phyloP scores from a whole-genome alignment of 1,140 invertebrate genomes.

The Neodiprion pinetum region DNA sequence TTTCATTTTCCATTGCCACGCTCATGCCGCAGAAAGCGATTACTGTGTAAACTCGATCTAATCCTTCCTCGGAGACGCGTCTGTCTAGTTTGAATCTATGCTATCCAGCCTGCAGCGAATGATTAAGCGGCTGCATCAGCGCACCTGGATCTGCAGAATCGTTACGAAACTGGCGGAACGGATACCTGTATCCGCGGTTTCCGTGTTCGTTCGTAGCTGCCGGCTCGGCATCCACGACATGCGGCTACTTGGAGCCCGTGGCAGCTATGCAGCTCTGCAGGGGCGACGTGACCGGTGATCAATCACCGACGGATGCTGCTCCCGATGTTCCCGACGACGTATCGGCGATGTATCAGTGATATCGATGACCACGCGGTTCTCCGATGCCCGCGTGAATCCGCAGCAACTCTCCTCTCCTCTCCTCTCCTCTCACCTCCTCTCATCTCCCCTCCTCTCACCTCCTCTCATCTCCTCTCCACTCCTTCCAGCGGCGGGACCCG shows the following conservation, averaged over 20 bases:
- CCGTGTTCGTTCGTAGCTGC: no score
- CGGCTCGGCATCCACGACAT: no score
- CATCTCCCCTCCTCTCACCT: background rate
- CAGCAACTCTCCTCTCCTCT: background rate
- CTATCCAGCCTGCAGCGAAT: background rate
- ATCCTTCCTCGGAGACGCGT: no score
- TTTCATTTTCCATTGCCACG: no score
- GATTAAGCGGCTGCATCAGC: background rate
- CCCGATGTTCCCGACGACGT: conserved; percentile 6
- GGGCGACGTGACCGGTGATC: conserved; percentile 2
- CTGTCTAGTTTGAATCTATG: no score
- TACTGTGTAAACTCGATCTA: no score
- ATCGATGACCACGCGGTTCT: conserved; percentile 6
- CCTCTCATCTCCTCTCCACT: background rate
- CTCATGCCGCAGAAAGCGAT: no score
- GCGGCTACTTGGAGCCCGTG: no score
- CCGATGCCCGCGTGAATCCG: background rate
- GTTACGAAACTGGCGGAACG: no score
- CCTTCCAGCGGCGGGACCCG: no score
- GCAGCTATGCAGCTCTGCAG: background rate
- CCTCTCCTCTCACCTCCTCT: background rate
- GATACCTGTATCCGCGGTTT: no score
- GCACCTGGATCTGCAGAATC: background rate
- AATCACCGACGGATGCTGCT: background rate
- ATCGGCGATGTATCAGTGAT: conserved; percentile 4